Evolutionary conservation across 2,888 invertebrate species (phyloP).

Genomic region (Nebria brevicollis): DNA sequence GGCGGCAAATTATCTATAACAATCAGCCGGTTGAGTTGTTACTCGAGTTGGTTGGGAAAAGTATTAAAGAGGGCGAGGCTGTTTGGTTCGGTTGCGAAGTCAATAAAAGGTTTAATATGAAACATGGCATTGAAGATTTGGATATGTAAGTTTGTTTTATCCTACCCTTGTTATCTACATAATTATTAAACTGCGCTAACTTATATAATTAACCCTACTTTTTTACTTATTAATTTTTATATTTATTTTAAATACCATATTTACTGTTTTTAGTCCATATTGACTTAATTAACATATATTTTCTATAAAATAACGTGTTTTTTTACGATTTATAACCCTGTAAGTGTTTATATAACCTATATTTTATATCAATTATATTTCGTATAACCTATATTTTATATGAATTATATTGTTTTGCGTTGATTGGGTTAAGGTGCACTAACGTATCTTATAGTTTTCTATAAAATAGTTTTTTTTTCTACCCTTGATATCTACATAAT

Average conservation of each 20-base stretch:
- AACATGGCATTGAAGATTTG: conserved; percentile 82
- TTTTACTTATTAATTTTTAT: conserved; percentile 30
- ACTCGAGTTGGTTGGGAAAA: conserved; percentile 78
- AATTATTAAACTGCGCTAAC: not conserved
- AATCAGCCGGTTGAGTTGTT: conserved; percentile 86
- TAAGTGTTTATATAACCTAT: no score
- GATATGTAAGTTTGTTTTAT: conserved; percentile 70
- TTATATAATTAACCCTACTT: conserved; percentile 3
- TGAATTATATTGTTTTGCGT: no score
- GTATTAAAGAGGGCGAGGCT: conserved; percentile 82
- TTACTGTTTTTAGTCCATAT: not conserved
- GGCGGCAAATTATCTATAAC: conserved; percentile 82
- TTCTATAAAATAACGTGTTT: no score
- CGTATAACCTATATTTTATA: no score
- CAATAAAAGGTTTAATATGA: conserved; percentile 79
- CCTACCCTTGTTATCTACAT: not conserved
- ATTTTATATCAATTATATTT: no score
- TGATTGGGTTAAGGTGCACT: no score
- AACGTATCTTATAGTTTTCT: no score
- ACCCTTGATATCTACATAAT: not conserved
- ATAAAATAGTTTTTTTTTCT: not conserved
- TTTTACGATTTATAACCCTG: no score
- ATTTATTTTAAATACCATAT: conserved; percentile 16
- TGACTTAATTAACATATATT: no score
- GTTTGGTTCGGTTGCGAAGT: conserved; percentile 96